Base-by-base conservation (phyloP, 2,888 invertebrate genomes). In the Tipula unca region DNA sequence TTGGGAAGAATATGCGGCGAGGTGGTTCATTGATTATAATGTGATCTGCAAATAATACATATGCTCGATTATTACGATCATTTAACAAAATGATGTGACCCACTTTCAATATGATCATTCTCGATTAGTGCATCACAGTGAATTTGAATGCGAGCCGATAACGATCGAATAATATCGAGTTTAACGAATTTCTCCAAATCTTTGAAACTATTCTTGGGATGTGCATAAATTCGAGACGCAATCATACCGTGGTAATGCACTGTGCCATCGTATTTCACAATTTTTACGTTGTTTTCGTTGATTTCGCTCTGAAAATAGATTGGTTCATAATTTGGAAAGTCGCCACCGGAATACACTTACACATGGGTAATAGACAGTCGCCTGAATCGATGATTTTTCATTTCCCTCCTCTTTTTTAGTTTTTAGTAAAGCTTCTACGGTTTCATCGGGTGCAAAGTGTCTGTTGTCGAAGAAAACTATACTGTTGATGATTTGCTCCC, bases 21-120 rank as follows among this genome's bases (percentile, higher is more conserved):
- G 98, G 98, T 0, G 97, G 97, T 90, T 98, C 97, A 89, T 97
- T 97, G 87, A 96, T 93, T 87, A 96, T 96, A 85, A 95, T 94
- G 14, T 89, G 83, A 83, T 83, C 83, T 83, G 29, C n/a, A 84
- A 84, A 84, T n/a, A n/a, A 84, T n/a, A n/a, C n/a, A n/a, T n/a
- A n/a, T n/a, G 13, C 3, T 36, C 84, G 25, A 35, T 84, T 32
- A 39, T 8, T 54, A 85, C 85, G 17, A 14, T 84, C n/a, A n/a
- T n/a, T n/a, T n/a, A n/a, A n/a, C n/a, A n/a, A n/a, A n/a, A n/a
- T n/a, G n/a, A n/a, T n/a, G n/a, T n/a, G 1, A 69, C 84, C 54
- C 14, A 54, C 84, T 84, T 86, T 85, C 17, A n/a, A n/a, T 69
- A 20, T 85, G 5, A 13, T 83, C 29, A 29, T 84, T 88, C 86